Evolutionary conservation across 2,888 invertebrate species (phyloP), one percentile per base, ranked within the genome.

Genomic region (Chymomyza caudatula): DNA sequence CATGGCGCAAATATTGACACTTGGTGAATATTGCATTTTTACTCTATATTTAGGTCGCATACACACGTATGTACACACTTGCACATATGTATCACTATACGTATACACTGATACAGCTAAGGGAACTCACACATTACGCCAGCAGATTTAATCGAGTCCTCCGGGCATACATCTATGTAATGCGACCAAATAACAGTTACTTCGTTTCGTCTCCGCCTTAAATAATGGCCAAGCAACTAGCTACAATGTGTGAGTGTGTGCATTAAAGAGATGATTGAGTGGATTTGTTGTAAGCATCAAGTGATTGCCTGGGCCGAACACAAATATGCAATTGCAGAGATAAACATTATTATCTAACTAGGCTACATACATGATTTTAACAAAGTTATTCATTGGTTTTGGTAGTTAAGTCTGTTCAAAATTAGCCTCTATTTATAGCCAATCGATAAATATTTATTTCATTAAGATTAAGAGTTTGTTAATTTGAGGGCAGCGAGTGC

Each of bases 181-280:
- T 37, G 29, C 11, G 29, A 37, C 29, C 29, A 37, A 37, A 37
- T 37, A 37, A 37, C 29, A 8, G 29, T 37, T 37, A 37, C 29
- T 37, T 37, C 29, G 29, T 47, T 47, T 2, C 37, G 19, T 2
- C 19, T 23, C 29, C 13, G 54, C 29, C 37, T 25, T 25, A 53
- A 60, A 59, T 54, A 64, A 58, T 58, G 52, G 47, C 58, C 54
- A 59, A 29, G 44, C 53, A 68, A 8, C 51, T 57, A 37, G 20
- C 20, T 17, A 47, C 23, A 17, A 37, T 65, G 17, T 22, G 51
- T 54, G 19, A 64, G 56, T 65, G 60, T 58, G 74, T 65, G 72
- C 69, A 84, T 79, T 84, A 79, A 69, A 71, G 72, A 79, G 71
- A 85, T 84, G 85, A 85, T 85, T 85, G 81, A 81, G 85, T 85